phyloP scores from a whole-genome alignment of 2,888 invertebrate species.

The Leptinotarsa peninsularis region DNA sequence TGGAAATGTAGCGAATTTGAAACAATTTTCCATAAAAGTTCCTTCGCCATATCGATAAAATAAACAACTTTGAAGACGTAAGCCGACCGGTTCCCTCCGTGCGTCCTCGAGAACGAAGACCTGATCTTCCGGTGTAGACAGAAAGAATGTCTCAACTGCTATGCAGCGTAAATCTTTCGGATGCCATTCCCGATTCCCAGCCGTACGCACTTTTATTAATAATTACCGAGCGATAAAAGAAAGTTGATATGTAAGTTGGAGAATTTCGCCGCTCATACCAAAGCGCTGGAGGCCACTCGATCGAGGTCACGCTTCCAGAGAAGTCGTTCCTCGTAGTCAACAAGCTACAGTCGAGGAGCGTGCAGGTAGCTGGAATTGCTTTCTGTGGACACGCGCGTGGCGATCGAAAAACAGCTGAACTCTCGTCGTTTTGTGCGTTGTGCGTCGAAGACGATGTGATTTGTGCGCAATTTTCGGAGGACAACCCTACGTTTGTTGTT shows the following conservation, averaged over 20 bases:
- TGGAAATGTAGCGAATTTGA: no score
- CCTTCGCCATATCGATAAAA: no score
- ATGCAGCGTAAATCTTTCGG: neutral
- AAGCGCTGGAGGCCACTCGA: conserved; percentile 49
- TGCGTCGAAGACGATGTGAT: conserved; percentile 22
- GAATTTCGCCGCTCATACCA: conserved; percentile 50
- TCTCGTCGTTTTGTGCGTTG: conserved; percentile 6
- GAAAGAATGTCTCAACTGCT: neutral
- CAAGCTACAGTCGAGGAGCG: neutral
- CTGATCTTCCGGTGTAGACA: no score
- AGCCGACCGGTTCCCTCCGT: no score
- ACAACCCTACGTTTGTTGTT: neutral
- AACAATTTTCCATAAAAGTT: no score
- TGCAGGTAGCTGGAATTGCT: neutral
- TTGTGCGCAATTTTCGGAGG: conserved; percentile 14
- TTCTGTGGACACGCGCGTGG: neutral
- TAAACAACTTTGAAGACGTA: no score
- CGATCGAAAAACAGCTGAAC: neutral
- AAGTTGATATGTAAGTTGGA: conserved; percentile 48
- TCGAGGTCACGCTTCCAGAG: conserved; percentile 3
- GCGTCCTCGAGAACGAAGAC: no score
- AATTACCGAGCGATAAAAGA: conserved; percentile 45
- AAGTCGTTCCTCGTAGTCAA: neutral
- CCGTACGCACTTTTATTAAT: conserved; percentile 30
- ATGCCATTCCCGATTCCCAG: conserved; percentile 7